phyloP scores from a whole-genome alignment of 2,888 invertebrate species.

The Corythucha ciliata region DNA sequence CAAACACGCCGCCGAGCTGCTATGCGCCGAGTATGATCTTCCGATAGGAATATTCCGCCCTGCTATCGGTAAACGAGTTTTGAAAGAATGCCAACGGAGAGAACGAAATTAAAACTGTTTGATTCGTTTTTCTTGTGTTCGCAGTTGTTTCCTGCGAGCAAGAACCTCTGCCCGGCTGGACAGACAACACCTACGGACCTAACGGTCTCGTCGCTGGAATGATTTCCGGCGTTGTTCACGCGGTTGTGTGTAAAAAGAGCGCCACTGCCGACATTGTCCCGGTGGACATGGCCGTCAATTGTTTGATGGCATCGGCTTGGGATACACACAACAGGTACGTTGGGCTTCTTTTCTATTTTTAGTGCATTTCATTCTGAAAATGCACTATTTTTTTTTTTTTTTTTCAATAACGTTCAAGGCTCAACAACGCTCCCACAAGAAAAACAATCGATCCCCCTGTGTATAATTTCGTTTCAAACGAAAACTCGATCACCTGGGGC shows the following conservation, averaged over 20 bases:
- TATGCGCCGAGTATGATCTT: not conserved
- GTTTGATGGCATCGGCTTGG: not conserved
- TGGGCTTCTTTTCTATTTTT: too few relatives aligned
- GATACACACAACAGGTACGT: not conserved
- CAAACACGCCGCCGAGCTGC: not conserved
- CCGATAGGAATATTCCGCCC: conserved; percentile 2
- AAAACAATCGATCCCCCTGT: too few relatives aligned
- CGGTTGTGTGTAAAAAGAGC: conserved; percentile 46
- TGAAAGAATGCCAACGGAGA: not conserved
- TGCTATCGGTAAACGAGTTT: not conserved
- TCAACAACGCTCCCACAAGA: too few relatives aligned
- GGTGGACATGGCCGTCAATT: not conserved
- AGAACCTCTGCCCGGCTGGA: conserved; percentile 47
- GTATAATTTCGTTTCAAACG: too few relatives aligned
- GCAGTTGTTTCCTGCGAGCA: conserved; percentile 9
- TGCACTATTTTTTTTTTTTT: too few relatives aligned
- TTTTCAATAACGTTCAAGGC: too few relatives aligned
- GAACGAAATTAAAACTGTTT: not conserved
- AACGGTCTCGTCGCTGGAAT: conserved; percentile 47
- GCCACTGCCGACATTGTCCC: conserved; percentile 37
- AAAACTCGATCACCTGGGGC: too few relatives aligned
- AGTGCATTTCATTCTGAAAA: too few relatives aligned
- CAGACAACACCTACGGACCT: conserved; percentile 59
- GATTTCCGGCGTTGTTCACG: conserved; percentile 52
- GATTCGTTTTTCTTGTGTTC: too few relatives aligned